A percentile compares a stretch with the other conserved stretches of the same genome.
Evolutionary conservation across 1,140 invertebrate species (phyloP).

Genomic region (Megathymus violae): DNA sequence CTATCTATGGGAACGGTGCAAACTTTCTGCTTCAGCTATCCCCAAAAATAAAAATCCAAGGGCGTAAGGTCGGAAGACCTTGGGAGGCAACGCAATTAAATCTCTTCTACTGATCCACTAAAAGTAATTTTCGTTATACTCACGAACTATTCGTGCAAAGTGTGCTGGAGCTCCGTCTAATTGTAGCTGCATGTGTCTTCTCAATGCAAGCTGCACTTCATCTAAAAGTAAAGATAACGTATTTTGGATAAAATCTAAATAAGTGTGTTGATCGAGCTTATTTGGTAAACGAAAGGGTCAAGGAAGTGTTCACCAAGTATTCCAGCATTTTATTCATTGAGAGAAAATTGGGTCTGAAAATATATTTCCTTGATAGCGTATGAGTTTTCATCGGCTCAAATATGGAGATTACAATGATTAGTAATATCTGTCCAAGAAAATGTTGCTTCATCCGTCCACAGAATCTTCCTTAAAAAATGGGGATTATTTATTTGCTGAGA

Average conservation of each 20-base stretch:
- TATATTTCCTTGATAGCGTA: background rate
- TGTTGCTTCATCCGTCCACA: slow-evolving; percentile 25
- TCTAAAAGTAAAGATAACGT: background rate
- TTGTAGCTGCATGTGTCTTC: background rate
- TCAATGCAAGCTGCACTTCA: background rate
- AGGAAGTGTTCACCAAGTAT: slow-evolving; percentile 1
- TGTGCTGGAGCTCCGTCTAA: slow-evolving; percentile 5
- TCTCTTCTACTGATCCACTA: background rate
- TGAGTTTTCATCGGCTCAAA: slow-evolving; percentile 5
- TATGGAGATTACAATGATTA: slow-evolving; percentile 2
- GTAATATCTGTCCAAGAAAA: slow-evolving; percentile 10
- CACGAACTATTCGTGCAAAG: background rate
- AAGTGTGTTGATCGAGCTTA: background rate
- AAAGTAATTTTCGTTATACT: background rate
- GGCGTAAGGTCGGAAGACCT: background rate
- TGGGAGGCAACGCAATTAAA: background rate
- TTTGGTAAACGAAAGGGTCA: background rate
- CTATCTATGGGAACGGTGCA: too few relatives aligned
- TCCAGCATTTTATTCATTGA: slow-evolving; percentile 18
- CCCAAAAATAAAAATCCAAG: slow-evolving; percentile 4
- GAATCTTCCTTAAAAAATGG: background rate
- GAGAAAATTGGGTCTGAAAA: slow-evolving; percentile 22
- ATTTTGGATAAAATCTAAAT: background rate
- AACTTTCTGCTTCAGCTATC: background rate
- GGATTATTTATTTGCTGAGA: background rate